A percentile compares a stretch with the other conserved stretches of the same genome.
phyloP scores from a whole-genome alignment of 2,888 invertebrate species.

The Nomada hirtipes region DNA sequence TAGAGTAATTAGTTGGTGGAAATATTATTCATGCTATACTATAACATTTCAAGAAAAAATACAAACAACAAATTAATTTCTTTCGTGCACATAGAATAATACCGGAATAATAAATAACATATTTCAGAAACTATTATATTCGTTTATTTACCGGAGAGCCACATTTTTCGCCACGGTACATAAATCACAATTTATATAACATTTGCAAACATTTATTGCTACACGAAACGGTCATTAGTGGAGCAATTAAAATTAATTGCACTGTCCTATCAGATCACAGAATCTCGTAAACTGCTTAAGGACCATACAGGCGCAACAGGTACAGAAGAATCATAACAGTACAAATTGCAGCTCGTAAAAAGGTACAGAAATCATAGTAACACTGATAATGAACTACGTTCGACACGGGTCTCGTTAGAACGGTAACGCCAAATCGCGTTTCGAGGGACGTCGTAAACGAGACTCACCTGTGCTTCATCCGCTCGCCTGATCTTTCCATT shows the following conservation, averaged over 20 bases:
- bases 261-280: neutral
- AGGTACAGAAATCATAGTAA: neutral
- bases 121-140: neutral
- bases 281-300: neutral
- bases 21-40: too few species aligned
- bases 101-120: neutral
- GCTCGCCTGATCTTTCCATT: slow-evolving; percentile 60
- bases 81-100: too few species aligned
- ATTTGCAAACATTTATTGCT: neutral
- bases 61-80: too few species aligned
- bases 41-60: too few species aligned
- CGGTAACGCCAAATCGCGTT: slow-evolving; percentile 25
- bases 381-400: slow-evolving; percentile 10
- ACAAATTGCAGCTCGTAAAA: neutral
- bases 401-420: neutral
- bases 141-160: too few species aligned
- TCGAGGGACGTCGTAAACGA: slow-evolving; percentile 25
- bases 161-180: too few species aligned
- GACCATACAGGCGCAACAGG: neutral
- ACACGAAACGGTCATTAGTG: neutral
- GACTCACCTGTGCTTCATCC: slow-evolving; percentile 44
- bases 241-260: slow-evolving; percentile 9
- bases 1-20: too few species aligned
- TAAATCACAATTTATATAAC: too few species aligned
- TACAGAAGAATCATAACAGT: too few species aligned